Conservation (phyloP, 1,140 invertebrate species). For the Liolophura sinensis region DNA sequence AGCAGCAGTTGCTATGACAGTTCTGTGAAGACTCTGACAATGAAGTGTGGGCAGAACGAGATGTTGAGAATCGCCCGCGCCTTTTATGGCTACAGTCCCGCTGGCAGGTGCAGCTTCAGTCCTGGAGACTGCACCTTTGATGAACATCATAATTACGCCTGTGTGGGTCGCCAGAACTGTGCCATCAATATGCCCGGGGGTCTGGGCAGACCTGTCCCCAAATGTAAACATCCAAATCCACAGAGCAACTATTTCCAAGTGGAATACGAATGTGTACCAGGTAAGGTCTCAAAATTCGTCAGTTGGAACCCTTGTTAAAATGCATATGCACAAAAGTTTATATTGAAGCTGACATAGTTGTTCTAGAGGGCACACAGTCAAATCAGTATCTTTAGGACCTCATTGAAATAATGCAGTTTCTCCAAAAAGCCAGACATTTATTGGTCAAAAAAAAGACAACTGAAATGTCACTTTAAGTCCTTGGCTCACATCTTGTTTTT, state of each 20-base stretch:
- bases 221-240: slow-evolving; percentile 28
- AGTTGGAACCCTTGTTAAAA: background rate
- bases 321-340: background rate
- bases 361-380: background rate
- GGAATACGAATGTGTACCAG: slow-evolving; percentile 48
- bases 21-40: slow-evolving; percentile 27
- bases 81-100: slow-evolving; percentile 45
- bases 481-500: no score
- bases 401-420: background rate
- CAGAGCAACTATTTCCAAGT: slow-evolving; percentile 47
- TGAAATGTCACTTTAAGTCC: no score
- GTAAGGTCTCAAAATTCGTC: slow-evolving; percentile 21
- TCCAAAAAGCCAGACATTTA: background rate
- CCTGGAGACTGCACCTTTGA: slow-evolving; percentile 37
- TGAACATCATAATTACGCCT: slow-evolving; percentile 38
- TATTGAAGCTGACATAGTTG: no score
- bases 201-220: slow-evolving; percentile 27
- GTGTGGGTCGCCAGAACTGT: slow-evolving; percentile 38
- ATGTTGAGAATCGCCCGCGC: slow-evolving; percentile 42
- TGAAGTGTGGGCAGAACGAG: slow-evolving; percentile 33
- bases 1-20: slow-evolving; percentile 35
- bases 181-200: slow-evolving; percentile 42
- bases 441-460: no score
- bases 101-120: slow-evolving; percentile 27
- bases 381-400: background rate